Conservation (phyloP, 1,140 invertebrate species). For the Olivierus martensii region DNA sequence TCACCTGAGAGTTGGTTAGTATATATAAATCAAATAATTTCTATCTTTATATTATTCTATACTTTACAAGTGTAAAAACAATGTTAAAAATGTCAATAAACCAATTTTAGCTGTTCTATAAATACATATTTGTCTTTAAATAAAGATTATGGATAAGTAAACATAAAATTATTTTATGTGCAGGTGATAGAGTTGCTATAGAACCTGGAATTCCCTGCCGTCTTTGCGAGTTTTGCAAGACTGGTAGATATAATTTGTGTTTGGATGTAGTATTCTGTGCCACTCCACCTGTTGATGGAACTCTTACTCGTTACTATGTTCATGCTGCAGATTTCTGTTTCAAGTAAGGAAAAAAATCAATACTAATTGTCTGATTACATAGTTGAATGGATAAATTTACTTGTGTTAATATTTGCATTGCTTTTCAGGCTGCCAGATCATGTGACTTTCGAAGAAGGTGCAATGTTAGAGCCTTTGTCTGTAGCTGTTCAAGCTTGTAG, state of each 20-base stretch:
- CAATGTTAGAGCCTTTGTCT: conserved; percentile 78
- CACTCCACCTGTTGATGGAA: conserved; percentile 39
- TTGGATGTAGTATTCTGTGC: conserved; percentile 72
- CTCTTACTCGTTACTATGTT: conserved; percentile 18
- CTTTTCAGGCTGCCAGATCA: conserved; percentile 63
- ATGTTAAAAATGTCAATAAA: too few relatives aligned
- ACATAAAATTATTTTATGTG: background rate
- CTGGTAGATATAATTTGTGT: conserved; percentile 81
- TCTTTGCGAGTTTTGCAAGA: conserved; percentile 67
- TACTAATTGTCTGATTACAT: background rate
- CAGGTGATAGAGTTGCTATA: conserved; percentile 80
- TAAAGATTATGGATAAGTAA: too few relatives aligned
- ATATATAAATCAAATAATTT: too few relatives aligned
- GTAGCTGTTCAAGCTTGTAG: conserved; percentile 86
- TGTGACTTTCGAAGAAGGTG: conserved; percentile 84
- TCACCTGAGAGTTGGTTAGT: conserved; percentile 49
- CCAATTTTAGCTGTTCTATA: too few relatives aligned
- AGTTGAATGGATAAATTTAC: background rate
- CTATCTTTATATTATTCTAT: too few relatives aligned
- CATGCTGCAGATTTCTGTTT: conserved; percentile 22
- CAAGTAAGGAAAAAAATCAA: conserved; percentile 18
- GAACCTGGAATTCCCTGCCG: conserved; percentile 85
- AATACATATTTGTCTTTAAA: too few relatives aligned
- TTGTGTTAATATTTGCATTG: background rate
- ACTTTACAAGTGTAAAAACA: too few relatives aligned